Evolutionary conservation across 2,797 vertebrate species (phyloP).

Genomic region (Macropus fuliginosus): DNA sequence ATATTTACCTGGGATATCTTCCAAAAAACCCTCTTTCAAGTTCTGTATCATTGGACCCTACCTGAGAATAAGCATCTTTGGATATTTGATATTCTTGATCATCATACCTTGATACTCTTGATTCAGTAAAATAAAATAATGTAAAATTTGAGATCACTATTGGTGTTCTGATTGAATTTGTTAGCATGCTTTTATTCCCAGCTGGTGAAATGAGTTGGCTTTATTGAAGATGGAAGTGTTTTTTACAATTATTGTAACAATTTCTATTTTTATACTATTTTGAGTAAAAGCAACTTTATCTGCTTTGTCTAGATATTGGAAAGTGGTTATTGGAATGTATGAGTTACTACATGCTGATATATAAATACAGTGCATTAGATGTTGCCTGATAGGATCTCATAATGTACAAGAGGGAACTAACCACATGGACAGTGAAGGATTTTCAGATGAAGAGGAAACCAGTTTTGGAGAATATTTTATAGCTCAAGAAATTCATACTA

Average conservation of each 20-base stretch:
- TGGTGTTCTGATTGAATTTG: background rate
- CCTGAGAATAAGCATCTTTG: background rate
- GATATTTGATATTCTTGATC: background rate
- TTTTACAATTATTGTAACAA: background rate
- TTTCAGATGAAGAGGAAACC: conserved; percentile 91
- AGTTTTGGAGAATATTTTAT: conserved; percentile 92
- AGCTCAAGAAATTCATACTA: conserved; percentile 95
- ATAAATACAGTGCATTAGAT: conserved; percentile 94
- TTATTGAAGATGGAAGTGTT: background rate
- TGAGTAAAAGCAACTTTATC: no score
- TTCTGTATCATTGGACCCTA: background rate
- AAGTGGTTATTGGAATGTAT: no score
- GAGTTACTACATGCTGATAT: conserved; percentile 94
- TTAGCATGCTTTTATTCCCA: background rate
- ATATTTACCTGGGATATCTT: background rate
- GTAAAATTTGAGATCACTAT: background rate
- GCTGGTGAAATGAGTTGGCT: background rate
- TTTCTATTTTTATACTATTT: no score
- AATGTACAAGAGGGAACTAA: conserved; percentile 92
- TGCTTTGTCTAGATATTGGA: no score
- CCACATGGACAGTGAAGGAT: conserved; percentile 85
- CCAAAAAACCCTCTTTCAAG: background rate
- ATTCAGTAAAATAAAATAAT: background rate
- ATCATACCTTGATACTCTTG: background rate
- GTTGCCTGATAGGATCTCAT: conserved; percentile 89